phyloP scores from a whole-genome alignment of 2,888 invertebrate species.

The Lithophane ornitopus region DNA sequence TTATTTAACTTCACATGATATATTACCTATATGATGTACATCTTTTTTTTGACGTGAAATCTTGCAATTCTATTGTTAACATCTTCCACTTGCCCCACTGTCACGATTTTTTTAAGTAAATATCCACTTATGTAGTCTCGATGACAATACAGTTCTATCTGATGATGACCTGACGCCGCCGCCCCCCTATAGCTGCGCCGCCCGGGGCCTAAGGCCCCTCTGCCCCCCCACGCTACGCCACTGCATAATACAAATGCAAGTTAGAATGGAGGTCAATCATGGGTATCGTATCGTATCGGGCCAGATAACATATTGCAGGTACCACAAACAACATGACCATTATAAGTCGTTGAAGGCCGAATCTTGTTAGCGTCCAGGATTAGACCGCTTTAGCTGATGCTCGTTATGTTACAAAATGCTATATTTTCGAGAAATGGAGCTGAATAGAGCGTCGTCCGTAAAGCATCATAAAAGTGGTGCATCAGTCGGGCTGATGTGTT shows the following conservation, averaged over 20 bases:
- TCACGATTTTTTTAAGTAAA: no score
- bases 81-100: no score
- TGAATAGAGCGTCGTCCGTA: slow-evolving; percentile 18
- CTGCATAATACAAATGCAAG: slow-evolving; percentile 15
- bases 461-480: slow-evolving; percentile 10
- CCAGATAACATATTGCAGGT: slow-evolving; percentile 13
- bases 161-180: no score
- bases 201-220: no score
- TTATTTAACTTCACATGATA: no score
- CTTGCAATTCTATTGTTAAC: no score
- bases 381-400: slow-evolving; percentile 26
- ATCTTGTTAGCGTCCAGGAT: slow-evolving; percentile 13
- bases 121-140: no score
- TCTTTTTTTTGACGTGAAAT: no score
- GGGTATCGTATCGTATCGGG: neutral
- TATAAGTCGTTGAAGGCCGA: slow-evolving; percentile 19
- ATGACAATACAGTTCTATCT: no score
- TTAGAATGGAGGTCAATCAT: slow-evolving; percentile 16
- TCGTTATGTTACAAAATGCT: slow-evolving; percentile 15
- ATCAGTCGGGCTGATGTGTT: slow-evolving; percentile 66
- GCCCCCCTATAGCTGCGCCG: no score
- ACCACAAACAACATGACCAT: slow-evolving; percentile 21
- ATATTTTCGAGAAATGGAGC: slow-evolving; percentile 21
- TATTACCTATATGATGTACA: no score
- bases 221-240: no score